A percentile compares a stretch with the other conserved stretches of the same genome.
These are phyloP conservation scores for Pocillopora damicornis DNA, from an alignment of 64 coral and sea anemone genomes.

Conservation along the genomic window DNA sequence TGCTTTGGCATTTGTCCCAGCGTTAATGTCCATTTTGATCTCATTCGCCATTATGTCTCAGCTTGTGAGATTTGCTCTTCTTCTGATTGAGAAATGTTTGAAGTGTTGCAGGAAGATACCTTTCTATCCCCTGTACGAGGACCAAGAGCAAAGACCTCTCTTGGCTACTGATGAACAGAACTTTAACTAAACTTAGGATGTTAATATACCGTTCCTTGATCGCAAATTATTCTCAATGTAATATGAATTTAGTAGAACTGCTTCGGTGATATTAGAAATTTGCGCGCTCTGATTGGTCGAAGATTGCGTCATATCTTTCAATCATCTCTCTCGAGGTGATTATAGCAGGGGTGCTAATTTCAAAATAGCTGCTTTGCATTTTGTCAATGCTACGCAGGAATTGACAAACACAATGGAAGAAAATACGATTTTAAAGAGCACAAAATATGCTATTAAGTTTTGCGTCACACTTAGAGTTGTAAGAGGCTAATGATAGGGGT, in stretches of 20 bases:
- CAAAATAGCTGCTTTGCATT: too few relatives aligned
- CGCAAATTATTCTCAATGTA: not conserved
- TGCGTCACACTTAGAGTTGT: not conserved
- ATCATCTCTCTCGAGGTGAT: too few relatives aligned
- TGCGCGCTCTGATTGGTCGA: not conserved
- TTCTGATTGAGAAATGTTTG: not conserved
- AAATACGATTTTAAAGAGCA: not conserved
- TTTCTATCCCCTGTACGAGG: not conserved
- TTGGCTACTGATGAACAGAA: not conserved
- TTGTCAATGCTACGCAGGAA: too few relatives aligned
- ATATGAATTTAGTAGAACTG: too few relatives aligned
- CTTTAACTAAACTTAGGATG: not conserved
- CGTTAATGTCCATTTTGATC: not conserved
- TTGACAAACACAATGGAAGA: too few relatives aligned
- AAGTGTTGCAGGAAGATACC: not conserved
- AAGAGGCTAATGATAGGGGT: not conserved
- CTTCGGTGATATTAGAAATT: too few relatives aligned
- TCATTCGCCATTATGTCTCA: constrained; percentile 24
- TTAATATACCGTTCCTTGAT: not conserved
- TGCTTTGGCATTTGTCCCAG: constrained; percentile 3
- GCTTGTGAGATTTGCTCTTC: not conserved
- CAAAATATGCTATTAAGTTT: not conserved
- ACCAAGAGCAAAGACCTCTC: not conserved
- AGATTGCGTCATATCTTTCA: not conserved
- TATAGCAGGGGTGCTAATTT: too few relatives aligned